Evolutionary conservation across 2,888 invertebrate species (phyloP), one percentile per base, ranked within the genome.

Genomic region (Hydroisotoma schaefferi): DNA sequence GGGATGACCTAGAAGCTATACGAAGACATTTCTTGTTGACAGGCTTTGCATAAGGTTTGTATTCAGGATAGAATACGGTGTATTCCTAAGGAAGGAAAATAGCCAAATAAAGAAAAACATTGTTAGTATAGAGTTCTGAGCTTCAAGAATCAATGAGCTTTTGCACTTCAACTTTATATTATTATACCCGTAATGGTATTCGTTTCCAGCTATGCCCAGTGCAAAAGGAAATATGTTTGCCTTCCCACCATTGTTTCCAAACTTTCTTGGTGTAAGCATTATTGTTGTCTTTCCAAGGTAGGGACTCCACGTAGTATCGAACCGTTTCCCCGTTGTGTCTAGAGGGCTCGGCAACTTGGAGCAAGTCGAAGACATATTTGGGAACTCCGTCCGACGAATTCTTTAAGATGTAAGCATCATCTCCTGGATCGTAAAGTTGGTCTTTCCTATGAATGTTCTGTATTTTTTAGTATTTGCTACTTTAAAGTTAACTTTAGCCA

Each of bases 381-480:
- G 59, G 53, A 12, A 15, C 20, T 12, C 61, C 56, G 12, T 33
- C 23, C 6, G 43, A 52, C 8, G 44, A 46, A 25, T 56, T 65
- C 40, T 65, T 61, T 10, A 65, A 20, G 25, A 61, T 54, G 38
- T 65, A 65, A 0, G 61, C 65, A 38, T 65, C 65, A 56, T 65
- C 65, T n/a, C 61, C 65, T 2, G 61, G 61, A 38, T 65, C 61
- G 44, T 57, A 58, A 2, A 61, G 8, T 54, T 61, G 61, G 38
- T 57, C 48, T 12, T 38, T 47, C 20, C 57, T 61, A 49, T 0
- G 55, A 76, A 91, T 87, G 73, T 88, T 87, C 51, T 87, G 84
- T 0, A 90, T 88, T 0, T 90, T n/a, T n/a, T n/a, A n/a, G n/a
- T n/a, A n/a, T n/a, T n/a, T n/a, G n/a, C n/a, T n/a, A n/a, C n/a